These are phyloP conservation scores for Drosophila parabipectinata DNA, from an alignment of 1,140 invertebrate genomes.

Conservation along the genomic window DNA sequence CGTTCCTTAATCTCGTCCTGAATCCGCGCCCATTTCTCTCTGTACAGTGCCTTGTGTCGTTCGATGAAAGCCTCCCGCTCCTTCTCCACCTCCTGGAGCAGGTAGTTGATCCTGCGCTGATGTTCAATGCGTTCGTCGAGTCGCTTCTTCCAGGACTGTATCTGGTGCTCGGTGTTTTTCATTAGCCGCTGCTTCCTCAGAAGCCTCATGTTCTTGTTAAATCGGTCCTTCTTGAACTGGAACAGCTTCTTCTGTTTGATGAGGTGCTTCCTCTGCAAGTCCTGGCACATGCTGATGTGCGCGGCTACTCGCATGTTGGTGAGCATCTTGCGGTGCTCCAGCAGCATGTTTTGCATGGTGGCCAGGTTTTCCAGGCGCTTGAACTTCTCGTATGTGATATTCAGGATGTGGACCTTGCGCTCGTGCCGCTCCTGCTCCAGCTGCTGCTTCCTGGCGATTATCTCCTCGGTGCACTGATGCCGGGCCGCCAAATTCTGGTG, in stretches of 20 bases:
- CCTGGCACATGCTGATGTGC: constrained; percentile 54
- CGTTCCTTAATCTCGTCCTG: constrained; percentile 66
- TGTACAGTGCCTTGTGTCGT: constrained; percentile 53
- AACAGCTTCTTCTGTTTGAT: constrained; percentile 78
- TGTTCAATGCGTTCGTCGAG: constrained; percentile 66
- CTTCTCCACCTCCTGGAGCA: constrained; percentile 50
- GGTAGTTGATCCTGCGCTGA: constrained; percentile 53
- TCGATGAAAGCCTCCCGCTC: constrained; percentile 65
- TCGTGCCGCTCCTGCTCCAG: constrained; percentile 50
- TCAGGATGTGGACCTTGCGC: constrained; percentile 44
- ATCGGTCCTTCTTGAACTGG: constrained; percentile 76
- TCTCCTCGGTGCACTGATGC: constrained; percentile 58
- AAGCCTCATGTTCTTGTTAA: constrained; percentile 62
- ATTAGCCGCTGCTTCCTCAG: constrained; percentile 44
- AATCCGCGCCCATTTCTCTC: constrained; percentile 64
- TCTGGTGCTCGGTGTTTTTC: constrained; percentile 54
- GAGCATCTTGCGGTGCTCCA: constrained; percentile 68
- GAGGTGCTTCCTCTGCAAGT: constrained; percentile 69
- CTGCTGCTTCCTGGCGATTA: constrained; percentile 53
- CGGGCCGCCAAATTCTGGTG: constrained; percentile 55
- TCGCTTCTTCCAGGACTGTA: constrained; percentile 68
- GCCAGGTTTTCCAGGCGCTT: constrained; percentile 51
- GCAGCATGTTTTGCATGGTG: constrained; percentile 52
- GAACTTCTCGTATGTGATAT: constrained; percentile 58
- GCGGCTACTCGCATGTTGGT: constrained; percentile 65